Evolutionary conservation across 1,140 invertebrate genomes (phyloP), one percentile per base, ranked within the genome.

Genomic region (Diprion similis): DNA sequence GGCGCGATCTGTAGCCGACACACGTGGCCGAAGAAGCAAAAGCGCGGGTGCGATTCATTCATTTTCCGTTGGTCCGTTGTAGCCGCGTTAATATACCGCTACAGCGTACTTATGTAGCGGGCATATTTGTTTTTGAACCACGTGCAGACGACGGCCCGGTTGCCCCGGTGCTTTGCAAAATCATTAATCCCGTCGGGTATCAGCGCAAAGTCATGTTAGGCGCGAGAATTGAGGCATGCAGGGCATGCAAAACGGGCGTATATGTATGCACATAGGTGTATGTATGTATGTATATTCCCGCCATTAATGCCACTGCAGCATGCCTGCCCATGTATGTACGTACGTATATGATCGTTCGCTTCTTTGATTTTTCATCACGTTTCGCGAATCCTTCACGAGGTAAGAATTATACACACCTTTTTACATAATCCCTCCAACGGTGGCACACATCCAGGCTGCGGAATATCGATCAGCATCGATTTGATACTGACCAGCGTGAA

Each of bases 131-230:
- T 59, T 59, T 59, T 59, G 6, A 59, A 9, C 51, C 51, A 59
- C 51, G 51, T 37, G 24, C 24, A 37, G 24, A 37, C 24, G 24
- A 37, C 24, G 24, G 24, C 24, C 24, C 24, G 24, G 24, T 59
- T 59, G 24, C 24, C 24, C 24, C 51, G n/a, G 51, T 37, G 24
- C 24, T 37, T 37, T 6, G 51, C 51, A 13, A 17, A 59, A 59
- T 59, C 51, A 59, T 59, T 59, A 59, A 59, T 59, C n/a, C 51
- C 51, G n/a, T 59, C 11, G 51, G 51, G 51, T 59, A 59, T 59
- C 51, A 17, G 6, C 24, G 24, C n/a, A 59, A 59, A 59, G 51
- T 59, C 11, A 17, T 59, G 51, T 59, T 59, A 59, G 51, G 51
- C 51, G 51, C 51, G 51, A 59, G 51, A 59, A 59, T 59, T 17